Percentiles rank a stretch among this genome's conserved stretches.
phyloP scores from a whole-genome alignment of 1,140 invertebrate species.

The Aphidius gifuensis region DNA sequence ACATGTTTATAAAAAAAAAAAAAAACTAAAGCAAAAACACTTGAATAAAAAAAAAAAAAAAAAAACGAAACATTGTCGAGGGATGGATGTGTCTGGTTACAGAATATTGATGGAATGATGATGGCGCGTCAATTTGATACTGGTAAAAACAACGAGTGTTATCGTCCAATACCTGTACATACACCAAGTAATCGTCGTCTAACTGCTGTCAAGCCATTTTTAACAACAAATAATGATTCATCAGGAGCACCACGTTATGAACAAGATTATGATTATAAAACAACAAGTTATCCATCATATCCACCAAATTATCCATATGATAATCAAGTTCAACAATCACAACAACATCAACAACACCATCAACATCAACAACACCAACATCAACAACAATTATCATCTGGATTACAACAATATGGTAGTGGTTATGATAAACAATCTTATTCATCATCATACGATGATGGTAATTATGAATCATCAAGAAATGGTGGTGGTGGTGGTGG shows the following conservation, averaged over 20 bases:
- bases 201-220: constrained; percentile 46
- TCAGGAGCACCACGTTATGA: constrained; percentile 35
- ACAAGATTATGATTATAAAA: constrained; percentile 52
- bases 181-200: constrained; percentile 48
- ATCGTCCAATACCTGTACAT: constrained; percentile 52
- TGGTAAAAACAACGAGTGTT: constrained; percentile 51
- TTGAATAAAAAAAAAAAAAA: constrained; percentile 16
- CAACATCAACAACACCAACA: background rate
- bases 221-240: constrained; percentile 41
- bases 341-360: constrained; percentile 3
- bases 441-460: constrained; percentile 33
- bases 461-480: constrained; percentile 34
- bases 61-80: constrained; percentile 49
- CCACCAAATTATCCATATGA: constrained; percentile 54
- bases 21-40: background rate
- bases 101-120: constrained; percentile 57
- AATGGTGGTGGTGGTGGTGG: constrained; percentile 18
- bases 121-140: constrained; percentile 55
- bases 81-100: constrained; percentile 55
- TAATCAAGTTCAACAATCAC: constrained; percentile 44
- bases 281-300: constrained; percentile 53
- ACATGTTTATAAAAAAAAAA: too few species aligned
- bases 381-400: background rate
- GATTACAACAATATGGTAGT: constrained; percentile 29
- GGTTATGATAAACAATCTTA: constrained; percentile 36